Conservation (phyloP, 2,888 invertebrate genomes). For the Platycheirus albimanus region DNA sequence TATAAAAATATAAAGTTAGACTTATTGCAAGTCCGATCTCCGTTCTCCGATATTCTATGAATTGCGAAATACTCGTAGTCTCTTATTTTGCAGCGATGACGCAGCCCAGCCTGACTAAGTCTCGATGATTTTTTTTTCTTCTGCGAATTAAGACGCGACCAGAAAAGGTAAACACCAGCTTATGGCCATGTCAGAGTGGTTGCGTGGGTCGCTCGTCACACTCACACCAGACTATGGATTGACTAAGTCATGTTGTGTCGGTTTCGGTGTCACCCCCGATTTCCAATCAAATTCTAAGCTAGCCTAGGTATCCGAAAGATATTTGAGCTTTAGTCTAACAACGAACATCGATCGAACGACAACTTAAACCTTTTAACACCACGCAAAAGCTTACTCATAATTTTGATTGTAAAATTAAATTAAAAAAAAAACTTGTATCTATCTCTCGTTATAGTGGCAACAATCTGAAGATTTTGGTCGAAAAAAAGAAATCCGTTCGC, state of each 20-base stretch:
- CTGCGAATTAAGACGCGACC: constrained; percentile 50
- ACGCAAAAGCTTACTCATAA: constrained; percentile 9
- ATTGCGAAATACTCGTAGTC: constrained; percentile 52
- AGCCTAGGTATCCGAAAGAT: constrained; percentile 24
- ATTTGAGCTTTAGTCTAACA: constrained; percentile 58
- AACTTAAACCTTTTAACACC: constrained; percentile 26
- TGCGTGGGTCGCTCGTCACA: constrained; percentile 59
- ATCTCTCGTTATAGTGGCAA: constrained; percentile 86
- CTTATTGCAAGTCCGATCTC: constrained; percentile 9
- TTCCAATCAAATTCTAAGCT: constrained; percentile 37
- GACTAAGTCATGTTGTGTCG: constrained; percentile 55
- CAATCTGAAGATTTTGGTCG: constrained; percentile 93
- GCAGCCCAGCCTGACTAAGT: constrained; percentile 54
- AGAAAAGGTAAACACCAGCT: constrained; percentile 68
- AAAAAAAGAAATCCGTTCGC: constrained; percentile 93
- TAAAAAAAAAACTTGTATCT: constrained; percentile 15
- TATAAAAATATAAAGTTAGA: background rate
- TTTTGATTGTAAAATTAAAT: background rate
- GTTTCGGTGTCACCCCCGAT: constrained; percentile 67
- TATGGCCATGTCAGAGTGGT: constrained; percentile 43
- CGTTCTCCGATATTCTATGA: background rate
- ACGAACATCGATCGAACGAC: constrained; percentile 72
- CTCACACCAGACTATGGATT: constrained; percentile 43
- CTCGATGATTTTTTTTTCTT: constrained; percentile 32
- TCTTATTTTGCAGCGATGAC: constrained; percentile 65